These are phyloP conservation scores for Rhombomys opimus DNA, from an alignment of 2,113 vertebrate species.

Conservation along the genomic window DNA sequence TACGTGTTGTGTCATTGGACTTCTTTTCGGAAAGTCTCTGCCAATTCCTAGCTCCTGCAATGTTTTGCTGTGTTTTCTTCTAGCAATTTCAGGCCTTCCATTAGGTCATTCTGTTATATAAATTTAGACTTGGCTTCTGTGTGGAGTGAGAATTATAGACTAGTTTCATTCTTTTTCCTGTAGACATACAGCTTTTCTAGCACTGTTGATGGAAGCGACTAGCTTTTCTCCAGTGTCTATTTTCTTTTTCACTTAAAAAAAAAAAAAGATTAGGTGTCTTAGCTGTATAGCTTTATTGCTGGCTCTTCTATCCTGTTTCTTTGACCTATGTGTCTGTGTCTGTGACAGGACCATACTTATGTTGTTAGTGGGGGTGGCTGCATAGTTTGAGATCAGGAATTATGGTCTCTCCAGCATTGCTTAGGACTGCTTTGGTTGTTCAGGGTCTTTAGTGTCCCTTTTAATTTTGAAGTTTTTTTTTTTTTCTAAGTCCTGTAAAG, in stretches of 20 bases:
- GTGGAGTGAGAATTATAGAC: not conserved
- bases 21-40: not conserved
- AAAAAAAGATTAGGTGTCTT: not conserved
- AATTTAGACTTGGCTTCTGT: not conserved
- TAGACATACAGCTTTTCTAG: not conserved
- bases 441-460: not conserved
- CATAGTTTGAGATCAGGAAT: not conserved
- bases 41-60: not conserved
- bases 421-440: not conserved
- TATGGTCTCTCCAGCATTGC: not conserved
- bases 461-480: not conserved
- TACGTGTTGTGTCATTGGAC: not conserved
- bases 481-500: not conserved
- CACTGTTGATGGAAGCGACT: not conserved
- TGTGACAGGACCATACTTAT: not conserved
- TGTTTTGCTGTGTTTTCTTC: not conserved
- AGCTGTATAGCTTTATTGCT: not conserved
- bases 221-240: not conserved
- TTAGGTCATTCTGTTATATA: not conserved
- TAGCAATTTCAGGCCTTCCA: no score
- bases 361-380: not conserved
- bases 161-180: not conserved
- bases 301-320: not conserved
- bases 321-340: not conserved
- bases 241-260: not conserved